Conservation (phyloP, 2,113 vertebrate species). For the Engystomops pustulosus region DNA sequence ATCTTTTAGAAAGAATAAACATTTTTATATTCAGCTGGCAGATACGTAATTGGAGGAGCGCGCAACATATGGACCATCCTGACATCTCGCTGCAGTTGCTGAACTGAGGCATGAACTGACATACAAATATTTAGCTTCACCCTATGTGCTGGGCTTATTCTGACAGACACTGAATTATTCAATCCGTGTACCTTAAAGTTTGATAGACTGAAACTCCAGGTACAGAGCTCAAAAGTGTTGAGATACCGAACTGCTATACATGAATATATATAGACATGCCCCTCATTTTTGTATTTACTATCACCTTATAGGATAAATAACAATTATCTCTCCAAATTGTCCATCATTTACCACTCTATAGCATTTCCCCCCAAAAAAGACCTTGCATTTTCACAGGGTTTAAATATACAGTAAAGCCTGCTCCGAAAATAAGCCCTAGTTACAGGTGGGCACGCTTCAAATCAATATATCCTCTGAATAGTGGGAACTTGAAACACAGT, state of each 20-base stretch:
- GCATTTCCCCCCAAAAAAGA: too few relatives aligned
- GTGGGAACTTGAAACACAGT: too few relatives aligned
- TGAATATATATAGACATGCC: neutral
- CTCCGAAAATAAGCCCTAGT: too few relatives aligned
- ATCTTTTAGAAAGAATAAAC: neutral
- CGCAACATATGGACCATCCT: neutral
- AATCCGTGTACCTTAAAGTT: neutral
- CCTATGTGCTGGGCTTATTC: neutral
- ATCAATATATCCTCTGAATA: too few relatives aligned
- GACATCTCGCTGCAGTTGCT: neutral
- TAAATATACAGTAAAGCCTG: too few relatives aligned
- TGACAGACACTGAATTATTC: slow-evolving; percentile 21
- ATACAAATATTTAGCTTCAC: slow-evolving; percentile 1
- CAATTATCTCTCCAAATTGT: too few relatives aligned
- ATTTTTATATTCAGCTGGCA: neutral
- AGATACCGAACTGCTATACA: neutral
- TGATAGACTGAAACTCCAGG: neutral
- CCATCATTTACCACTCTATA: too few relatives aligned
- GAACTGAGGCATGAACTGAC: neutral
- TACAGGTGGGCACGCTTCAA: too few relatives aligned
- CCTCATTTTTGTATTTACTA: neutral
- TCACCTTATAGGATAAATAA: neutral
- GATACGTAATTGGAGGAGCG: neutral
- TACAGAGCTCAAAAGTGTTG: neutral
- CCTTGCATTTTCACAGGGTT: too few relatives aligned